Evolutionary conservation across 2,113 vertebrate genomes (phyloP).

Genomic region (Cheilinus undulatus): DNA sequence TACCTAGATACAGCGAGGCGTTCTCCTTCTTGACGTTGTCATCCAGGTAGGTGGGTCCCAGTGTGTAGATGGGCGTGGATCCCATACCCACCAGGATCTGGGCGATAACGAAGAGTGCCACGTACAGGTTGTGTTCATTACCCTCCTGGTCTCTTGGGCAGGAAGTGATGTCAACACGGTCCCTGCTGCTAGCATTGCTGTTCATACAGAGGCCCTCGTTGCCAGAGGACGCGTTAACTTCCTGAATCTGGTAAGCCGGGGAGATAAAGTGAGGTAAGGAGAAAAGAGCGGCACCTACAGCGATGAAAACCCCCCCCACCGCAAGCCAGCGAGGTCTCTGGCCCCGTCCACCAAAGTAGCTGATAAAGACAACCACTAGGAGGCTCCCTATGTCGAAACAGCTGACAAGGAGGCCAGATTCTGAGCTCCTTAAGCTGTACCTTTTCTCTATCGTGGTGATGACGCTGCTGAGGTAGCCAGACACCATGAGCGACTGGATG

Average conservation of each 20-base stretch:
- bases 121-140: slow-evolving; percentile 93
- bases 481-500: slow-evolving; percentile 97
- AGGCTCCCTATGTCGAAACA: slow-evolving; percentile 98
- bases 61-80: slow-evolving; percentile 97
- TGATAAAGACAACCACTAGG: slow-evolving; percentile 97
- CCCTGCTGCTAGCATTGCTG: slow-evolving; percentile 84
- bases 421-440: slow-evolving; percentile 95
- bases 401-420: slow-evolving; percentile 97
- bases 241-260: slow-evolving; percentile 94
- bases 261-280: slow-evolving; percentile 98
- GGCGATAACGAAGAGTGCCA: slow-evolving; percentile 94
- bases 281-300: slow-evolving; percentile 92
- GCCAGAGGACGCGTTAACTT: slow-evolving; percentile 88
- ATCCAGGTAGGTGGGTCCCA: slow-evolving; percentile 98
- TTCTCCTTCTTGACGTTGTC: slow-evolving; percentile 99
- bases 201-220: slow-evolving; percentile 91
- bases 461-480: slow-evolving; percentile 98
- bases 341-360: slow-evolving; percentile 96
- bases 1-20: slow-evolving; percentile 96
- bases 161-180: slow-evolving; percentile 77
- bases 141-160: slow-evolving; percentile 89
- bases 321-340: slow-evolving; percentile 96
- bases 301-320: slow-evolving; percentile 92
- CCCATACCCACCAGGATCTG: slow-evolving; percentile 99
- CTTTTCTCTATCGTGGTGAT: slow-evolving; percentile 99